Percentiles rank a stretch among this genome's conserved stretches.
phyloP scores from a whole-genome alignment of 2,113 vertebrate species.

The Falco punctatus region DNA sequence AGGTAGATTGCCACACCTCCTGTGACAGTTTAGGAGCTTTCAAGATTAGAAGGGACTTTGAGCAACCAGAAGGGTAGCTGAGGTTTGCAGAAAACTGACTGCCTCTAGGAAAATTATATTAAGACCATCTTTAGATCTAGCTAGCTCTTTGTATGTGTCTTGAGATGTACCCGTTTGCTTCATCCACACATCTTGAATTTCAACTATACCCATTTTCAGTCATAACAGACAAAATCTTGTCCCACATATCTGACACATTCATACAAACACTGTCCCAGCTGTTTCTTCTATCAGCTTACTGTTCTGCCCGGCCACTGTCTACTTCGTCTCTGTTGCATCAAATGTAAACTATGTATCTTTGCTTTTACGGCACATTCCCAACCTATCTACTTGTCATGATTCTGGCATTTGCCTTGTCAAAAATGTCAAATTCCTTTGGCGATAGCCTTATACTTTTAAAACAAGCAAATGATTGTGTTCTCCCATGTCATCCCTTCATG shows the following conservation, averaged over 20 bases:
- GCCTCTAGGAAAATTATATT: neutral
- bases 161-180: neutral
- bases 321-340: neutral
- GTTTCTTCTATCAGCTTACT: neutral
- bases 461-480: neutral
- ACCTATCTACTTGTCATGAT: neutral
- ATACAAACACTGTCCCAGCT: neutral
- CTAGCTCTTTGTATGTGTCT: neutral
- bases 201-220: neutral
- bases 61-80: neutral
- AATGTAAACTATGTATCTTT: slow-evolving; percentile 10
- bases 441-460: neutral
- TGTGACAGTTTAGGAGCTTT: neutral
- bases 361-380: neutral
- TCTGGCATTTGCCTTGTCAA: slow-evolving; percentile 27
- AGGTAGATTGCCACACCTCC: neutral
- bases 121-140: neutral
- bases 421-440: neutral
- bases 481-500: neutral
- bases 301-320: neutral
- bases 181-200: neutral
- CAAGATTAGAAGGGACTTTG: neutral
- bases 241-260: neutral
- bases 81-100: neutral
- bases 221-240: neutral